Base-by-base conservation (phyloP, 2,888 invertebrate species). In the Gibbula magus region DNA sequence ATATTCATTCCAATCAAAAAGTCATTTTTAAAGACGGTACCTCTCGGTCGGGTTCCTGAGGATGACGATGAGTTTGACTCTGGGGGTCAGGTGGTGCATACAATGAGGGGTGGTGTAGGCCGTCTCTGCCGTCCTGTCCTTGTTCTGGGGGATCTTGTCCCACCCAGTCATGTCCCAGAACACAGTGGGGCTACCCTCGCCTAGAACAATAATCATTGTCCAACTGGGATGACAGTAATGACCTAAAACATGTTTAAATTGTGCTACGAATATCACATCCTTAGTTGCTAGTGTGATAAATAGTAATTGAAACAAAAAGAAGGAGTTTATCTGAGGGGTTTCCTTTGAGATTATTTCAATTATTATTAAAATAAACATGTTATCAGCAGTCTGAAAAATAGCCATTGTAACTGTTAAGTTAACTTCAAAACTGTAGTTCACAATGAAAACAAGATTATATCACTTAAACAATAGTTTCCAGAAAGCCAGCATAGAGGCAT, bases 121-220 rank as follows among this genome's bases (percentile, higher is more conserved):
- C 1, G 51, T 39, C 10, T 80, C 81, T 0, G 75, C 52, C 2
- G 45, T 76, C 35, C 29, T 73, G 2, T 45, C 53, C 22, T 39
- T 35, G 74, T 86, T 86, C 79, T 86, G 85, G 10, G 84, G 81
- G 18, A 86, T 82, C 1, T 74, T 53, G 18, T 84, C 61, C 84
- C 86, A 84, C 0, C 85, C 84, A 0, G 84, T 84, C 74, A 86
- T 82, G 70, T 86, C 86, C 86, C 86, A 86, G 80, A 85, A 86
- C 51, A 78, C 75, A 0, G 85, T 85, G 7, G 86, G 86, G n/a
- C 86, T 86, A 1, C 86, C 86, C 25, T 86, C 86, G 4, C 86
- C 86, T 86, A 45, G 10, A 45, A 45, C 10, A 45, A 45, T 45
- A 45, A 45, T 5, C 13, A 45, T 35, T 45, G n/a, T n/a, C n/a